A percentile compares a stretch with the other conserved stretches of the same genome.
Conservation (phyloP, 2,888 invertebrate species). For the Platynereis dumerilii region DNA sequence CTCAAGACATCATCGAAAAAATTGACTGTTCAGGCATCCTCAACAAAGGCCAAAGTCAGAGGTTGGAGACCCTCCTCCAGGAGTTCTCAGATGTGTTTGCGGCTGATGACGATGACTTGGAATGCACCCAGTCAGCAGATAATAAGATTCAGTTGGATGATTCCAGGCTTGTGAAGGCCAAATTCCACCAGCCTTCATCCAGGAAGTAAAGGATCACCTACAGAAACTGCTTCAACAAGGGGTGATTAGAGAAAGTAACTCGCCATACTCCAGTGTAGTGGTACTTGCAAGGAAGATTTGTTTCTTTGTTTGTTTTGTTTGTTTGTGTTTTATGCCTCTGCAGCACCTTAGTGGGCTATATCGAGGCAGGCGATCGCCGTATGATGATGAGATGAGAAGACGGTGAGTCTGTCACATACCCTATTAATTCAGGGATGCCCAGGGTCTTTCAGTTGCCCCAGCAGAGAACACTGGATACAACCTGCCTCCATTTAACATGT, state of each 20-base stretch:
- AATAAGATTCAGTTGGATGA: constrained; percentile 3
- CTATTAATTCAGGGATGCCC: too few relatives aligned
- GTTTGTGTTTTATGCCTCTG: too few relatives aligned
- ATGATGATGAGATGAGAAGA: too few relatives aligned
- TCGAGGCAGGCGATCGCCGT: too few relatives aligned
- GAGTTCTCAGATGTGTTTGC: constrained; percentile 14
- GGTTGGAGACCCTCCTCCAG: neutral
- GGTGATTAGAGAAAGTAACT: neutral
- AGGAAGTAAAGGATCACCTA: constrained; percentile 2
- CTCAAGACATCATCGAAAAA: neutral
- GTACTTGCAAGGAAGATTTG: neutral
- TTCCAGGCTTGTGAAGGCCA: constrained; percentile 2
- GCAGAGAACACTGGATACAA: too few relatives aligned
- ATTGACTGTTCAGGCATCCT: neutral
- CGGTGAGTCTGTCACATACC: too few relatives aligned
- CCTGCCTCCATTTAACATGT: too few relatives aligned
- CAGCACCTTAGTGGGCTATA: too few relatives aligned
- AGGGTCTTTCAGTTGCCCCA: too few relatives aligned
- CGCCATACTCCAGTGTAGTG: neutral
- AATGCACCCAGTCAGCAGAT: neutral
- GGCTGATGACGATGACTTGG: constrained; percentile 5
- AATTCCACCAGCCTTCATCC: neutral
- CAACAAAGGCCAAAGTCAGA: neutral
- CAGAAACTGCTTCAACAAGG: neutral
- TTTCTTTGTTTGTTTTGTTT: too few relatives aligned